Conservation (phyloP, 37 sponge, comb jelly and placozoan species). For the Eunapius fragilis region DNA sequence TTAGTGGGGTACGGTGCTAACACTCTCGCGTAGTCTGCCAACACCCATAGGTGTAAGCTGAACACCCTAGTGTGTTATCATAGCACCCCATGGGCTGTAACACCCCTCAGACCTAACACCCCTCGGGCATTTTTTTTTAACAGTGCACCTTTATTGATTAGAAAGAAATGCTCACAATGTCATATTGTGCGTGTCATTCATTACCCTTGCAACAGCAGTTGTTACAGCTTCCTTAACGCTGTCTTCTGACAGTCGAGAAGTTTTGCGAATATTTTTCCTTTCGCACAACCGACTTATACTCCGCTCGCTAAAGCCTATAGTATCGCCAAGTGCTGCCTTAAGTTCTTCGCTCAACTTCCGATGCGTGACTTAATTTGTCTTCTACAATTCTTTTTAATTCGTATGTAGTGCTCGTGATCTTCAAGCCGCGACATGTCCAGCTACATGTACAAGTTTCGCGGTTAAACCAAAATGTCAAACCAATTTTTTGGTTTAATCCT, state of each 20-base stretch:
- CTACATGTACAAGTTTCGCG: no score
- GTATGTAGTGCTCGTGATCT: no score
- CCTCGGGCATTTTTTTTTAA: no score
- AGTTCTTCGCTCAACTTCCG: conserved; percentile 19
- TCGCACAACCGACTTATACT: conserved; percentile 38
- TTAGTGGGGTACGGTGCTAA: no score
- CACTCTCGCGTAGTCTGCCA: no score
- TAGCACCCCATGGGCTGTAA: no score
- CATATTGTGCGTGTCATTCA: no score
- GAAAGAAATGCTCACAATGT: background rate
- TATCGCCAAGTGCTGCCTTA: background rate
- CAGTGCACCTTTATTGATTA: conserved; percentile 19
- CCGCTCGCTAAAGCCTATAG: conserved; percentile 6
- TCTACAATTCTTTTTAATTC: background rate
- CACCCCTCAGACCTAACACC: no score
- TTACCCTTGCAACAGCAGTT: background rate
- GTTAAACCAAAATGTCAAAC: no score
- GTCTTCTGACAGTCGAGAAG: conserved; percentile 5
- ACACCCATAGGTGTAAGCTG: no score
- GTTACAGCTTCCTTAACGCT: conserved; percentile 5
- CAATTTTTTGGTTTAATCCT: background rate
- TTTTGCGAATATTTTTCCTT: conserved; percentile 18
- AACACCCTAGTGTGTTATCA: no score
- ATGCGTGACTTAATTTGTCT: background rate
- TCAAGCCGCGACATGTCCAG: no score